Evolutionary conservation across 2,797 vertebrate species (phyloP), one percentile per base, ranked within the genome.

Genomic region (Paguma larvata): DNA sequence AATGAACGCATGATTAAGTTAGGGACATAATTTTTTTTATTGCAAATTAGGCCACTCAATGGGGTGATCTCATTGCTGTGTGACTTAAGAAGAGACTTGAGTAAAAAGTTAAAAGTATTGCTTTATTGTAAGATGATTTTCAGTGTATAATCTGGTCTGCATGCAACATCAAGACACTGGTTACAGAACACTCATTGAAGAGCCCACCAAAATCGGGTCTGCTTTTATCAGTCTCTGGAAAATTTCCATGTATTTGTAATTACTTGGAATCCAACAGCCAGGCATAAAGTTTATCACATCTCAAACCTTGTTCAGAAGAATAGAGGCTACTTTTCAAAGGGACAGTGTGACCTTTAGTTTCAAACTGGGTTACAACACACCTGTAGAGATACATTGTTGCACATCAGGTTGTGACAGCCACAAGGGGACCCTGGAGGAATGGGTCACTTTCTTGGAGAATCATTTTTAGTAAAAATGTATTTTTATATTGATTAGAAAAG

Each of bases 401-500:
- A 68, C 21, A 32, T 4, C 25, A 59, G 16, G 1, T 4, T 48
- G 27, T 19, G 14, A 23, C 5, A 86, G 38, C 1, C 59, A 80
- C 34, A 56, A 72, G 19, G 27, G 1, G 1, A 72, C 18, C 30
- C 51, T 65, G 44, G 6, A 70, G 79, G n/a, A 67, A 68, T 48
- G 19, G 5, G 18, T 91, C 9, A n/a, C 38, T 46, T 93, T 56
- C 62, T 77, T 93, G 44, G 70, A 73, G 30, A 95, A 38, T 96
- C 75, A 77, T 2, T 89, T 91, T 84, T 68, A 92, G 46, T 27
- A 63, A 73, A 25, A 89, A 80, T 59, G 38, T 67, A 79, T 84
- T 90, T 96, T 90, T 83, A 59, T 95, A 95, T 95, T 88, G 92
- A 97, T 90, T 93, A 68, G 44, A 67, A 85, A 21, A 34, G 15